Conservation (phyloP, 2,888 invertebrate genomes). For the Plagodis dolabraria region DNA sequence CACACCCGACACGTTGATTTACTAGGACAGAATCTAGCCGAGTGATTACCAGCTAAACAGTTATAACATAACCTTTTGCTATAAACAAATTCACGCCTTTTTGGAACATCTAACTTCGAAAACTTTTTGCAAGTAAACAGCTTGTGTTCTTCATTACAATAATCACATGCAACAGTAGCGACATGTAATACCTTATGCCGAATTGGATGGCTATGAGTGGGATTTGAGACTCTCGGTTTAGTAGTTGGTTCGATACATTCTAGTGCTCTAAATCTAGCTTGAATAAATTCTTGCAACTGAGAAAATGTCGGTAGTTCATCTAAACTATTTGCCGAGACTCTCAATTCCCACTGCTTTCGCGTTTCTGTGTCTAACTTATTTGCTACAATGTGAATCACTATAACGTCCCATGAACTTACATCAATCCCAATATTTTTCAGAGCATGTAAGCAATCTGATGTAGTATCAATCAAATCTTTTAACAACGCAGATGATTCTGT, state of each 20-base stretch:
- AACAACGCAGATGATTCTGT: background rate
- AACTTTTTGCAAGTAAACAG: background rate
- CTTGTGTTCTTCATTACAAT: background rate
- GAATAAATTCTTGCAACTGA: background rate
- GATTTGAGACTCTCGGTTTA: background rate
- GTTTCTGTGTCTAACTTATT: background rate
- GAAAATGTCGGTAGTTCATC: background rate
- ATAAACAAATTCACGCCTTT: conserved; percentile 32
- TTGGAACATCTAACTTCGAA: background rate
- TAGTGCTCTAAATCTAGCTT: background rate
- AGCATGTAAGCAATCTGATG: background rate
- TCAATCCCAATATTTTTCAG: background rate
- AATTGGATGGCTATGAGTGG: too few relatives aligned
- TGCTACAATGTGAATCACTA: background rate
- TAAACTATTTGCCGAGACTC: background rate
- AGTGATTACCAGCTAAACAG: background rate
- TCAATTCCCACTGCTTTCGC: background rate
- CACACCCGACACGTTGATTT: background rate
- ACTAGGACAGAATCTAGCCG: background rate
- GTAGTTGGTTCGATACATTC: background rate
- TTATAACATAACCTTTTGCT: background rate
- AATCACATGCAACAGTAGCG: background rate
- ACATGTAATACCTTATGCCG: background rate
- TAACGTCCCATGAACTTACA: background rate
- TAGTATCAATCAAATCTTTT: background rate